Conservation (phyloP, 2,888 invertebrate species). For the Coelopa pilipes region DNA sequence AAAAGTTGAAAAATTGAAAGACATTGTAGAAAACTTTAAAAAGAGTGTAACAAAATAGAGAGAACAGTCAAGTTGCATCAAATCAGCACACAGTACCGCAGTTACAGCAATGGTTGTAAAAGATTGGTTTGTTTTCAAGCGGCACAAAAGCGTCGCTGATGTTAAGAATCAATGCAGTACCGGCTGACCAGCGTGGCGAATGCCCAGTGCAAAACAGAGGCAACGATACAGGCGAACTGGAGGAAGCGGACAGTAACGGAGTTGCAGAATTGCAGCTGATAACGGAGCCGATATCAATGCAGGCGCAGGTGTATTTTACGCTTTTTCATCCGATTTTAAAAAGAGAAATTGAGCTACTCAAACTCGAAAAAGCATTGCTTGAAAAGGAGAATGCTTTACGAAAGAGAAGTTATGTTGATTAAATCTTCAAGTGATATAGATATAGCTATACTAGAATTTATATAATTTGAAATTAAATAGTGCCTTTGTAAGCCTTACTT, state of each 20-base stretch:
- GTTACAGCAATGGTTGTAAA: neutral
- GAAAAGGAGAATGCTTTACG: too few species aligned
- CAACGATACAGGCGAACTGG: neutral
- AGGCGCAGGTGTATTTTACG: neutral
- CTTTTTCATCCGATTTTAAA: too few species aligned
- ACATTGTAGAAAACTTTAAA: too few species aligned
- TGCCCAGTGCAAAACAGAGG: neutral
- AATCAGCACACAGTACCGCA: neutral
- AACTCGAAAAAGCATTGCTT: neutral
- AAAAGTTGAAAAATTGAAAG: neutral
- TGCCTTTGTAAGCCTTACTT: too few species aligned
- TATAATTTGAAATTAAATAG: conserved; percentile 27
- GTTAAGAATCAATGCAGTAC: neutral
- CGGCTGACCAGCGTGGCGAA: neutral
- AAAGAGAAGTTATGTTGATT: too few species aligned
- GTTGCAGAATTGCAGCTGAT: neutral
- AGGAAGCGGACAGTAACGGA: neutral
- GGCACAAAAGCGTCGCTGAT: neutral
- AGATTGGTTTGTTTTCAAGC: too few species aligned
- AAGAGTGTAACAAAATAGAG: too few species aligned
- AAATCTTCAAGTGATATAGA: too few species aligned
- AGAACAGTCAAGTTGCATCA: conserved; percentile 10
- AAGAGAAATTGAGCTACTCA: conserved; percentile 3
- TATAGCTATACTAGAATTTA: conserved; percentile 2
- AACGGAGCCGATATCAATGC: neutral